These are phyloP conservation scores for Columbina picui DNA, from an alignment of 2,113 vertebrate species.

Conservation along the genomic window DNA sequence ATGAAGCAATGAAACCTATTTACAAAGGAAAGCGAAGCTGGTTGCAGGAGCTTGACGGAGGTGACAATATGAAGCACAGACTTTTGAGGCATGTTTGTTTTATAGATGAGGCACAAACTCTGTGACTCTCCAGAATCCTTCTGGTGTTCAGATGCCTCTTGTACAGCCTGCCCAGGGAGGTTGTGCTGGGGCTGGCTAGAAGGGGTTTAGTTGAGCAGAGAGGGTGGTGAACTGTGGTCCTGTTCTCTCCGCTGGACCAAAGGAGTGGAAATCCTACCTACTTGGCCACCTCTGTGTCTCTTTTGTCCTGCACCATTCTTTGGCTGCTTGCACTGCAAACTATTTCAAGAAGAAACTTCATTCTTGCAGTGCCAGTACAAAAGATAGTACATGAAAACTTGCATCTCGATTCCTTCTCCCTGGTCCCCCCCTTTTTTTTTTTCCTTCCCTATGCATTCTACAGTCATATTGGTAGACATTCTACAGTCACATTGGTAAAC, in stretches of 20 bases:
- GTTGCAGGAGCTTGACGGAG: not conserved
- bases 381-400: not conserved
- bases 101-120: not conserved
- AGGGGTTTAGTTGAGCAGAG: not conserved
- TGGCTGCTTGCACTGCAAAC: not conserved
- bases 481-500: too few species aligned
- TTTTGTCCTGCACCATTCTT: not conserved
- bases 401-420: rapidly evolving
- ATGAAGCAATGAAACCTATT: not conserved
- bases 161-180: rapidly evolving
- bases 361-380: not conserved
- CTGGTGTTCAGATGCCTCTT: not conserved
- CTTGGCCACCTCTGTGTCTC: not conserved
- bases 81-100: not conserved
- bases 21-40: not conserved
- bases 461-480: too few species aligned
- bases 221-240: not conserved
- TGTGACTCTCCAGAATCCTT: not conserved
- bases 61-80: not conserved
- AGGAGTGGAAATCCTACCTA: not conserved
- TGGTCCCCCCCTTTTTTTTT: rapidly evolving
- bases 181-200: not conserved
- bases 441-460: not conserved
- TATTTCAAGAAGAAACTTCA: not conserved
- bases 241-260: not conserved